These are phyloP conservation scores for Nesidiocoris tenuis DNA, from an alignment of 2,888 invertebrate species.

Conservation along the genomic window DNA sequence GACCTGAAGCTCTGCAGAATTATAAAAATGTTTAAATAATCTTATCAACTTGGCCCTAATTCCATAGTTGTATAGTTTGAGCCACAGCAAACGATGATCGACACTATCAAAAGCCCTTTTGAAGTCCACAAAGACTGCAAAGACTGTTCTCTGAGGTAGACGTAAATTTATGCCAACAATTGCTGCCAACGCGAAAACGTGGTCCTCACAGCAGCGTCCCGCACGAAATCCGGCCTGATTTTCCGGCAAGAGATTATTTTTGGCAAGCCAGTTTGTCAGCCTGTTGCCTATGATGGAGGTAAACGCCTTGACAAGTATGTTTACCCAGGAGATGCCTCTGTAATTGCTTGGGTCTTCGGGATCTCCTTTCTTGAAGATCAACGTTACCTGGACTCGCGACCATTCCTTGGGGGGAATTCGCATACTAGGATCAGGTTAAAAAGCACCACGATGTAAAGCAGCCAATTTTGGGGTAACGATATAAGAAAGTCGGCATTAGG, in stretches of 20 bases:
- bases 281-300: no score
- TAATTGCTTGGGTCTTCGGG: no score
- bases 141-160: no score
- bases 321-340: slow-evolving; percentile 5
- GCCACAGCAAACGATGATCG: no score
- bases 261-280: no score
- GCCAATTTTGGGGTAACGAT: background rate
- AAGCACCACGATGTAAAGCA: background rate
- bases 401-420: background rate
- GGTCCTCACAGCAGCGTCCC: no score
- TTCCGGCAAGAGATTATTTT: slow-evolving; percentile 1
- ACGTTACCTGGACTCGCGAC: background rate
- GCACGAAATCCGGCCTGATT: slow-evolving; percentile 4
- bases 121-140: no score
- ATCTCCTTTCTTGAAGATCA: slow-evolving; percentile 6
- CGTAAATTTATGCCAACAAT: no score
- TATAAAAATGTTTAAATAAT: no score
- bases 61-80: background rate
- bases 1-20: no score
- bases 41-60: no score
- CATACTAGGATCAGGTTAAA: background rate
- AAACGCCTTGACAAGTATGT: background rate
- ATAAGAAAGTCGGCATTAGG: background rate
- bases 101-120: no score
- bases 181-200: background rate